These are phyloP conservation scores for Esperia sulphurella DNA, from an alignment of 2,888 invertebrate species.

Conservation along the genomic window DNA sequence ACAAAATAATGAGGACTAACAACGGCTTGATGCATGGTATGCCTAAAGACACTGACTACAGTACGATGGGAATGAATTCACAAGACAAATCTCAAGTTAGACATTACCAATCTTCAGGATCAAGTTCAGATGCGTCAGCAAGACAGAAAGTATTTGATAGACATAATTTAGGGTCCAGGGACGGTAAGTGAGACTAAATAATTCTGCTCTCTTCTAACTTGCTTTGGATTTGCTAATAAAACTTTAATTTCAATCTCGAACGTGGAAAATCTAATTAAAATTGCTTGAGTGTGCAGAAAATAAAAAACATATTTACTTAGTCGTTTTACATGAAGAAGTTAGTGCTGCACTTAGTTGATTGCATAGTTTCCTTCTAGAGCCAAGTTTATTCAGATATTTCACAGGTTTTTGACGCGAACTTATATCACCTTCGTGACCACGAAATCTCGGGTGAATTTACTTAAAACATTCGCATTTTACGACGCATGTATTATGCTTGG, in stretches of 20 bases:
- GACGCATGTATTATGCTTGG: no score
- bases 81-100: constrained; percentile 51
- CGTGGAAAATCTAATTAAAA: constrained; percentile 32
- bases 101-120: constrained; percentile 50
- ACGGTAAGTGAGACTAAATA: constrained; percentile 52
- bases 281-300: constrained; percentile 31
- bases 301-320: constrained; percentile 8
- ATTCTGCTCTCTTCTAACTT: constrained; percentile 13
- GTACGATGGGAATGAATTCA: constrained; percentile 25
- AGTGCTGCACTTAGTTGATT: no score
- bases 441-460: no score
- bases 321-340: background rate
- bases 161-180: constrained; percentile 59
- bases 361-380: no score
- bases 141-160: constrained; percentile 62
- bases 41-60: constrained; percentile 51
- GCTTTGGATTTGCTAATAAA: constrained; percentile 34
- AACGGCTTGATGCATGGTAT: constrained; percentile 56
- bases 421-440: no score
- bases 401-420: no score
- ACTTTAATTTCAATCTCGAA: constrained; percentile 10
- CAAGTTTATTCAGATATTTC: no score
- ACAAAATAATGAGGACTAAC: constrained; percentile 65
- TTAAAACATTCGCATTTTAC: no score
- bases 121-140: constrained; percentile 41